Evolutionary conservation across 2,113 vertebrate species (phyloP), one percentile per base, ranked within the genome.

Genomic region (Shinisaurus crocodilurus): DNA sequence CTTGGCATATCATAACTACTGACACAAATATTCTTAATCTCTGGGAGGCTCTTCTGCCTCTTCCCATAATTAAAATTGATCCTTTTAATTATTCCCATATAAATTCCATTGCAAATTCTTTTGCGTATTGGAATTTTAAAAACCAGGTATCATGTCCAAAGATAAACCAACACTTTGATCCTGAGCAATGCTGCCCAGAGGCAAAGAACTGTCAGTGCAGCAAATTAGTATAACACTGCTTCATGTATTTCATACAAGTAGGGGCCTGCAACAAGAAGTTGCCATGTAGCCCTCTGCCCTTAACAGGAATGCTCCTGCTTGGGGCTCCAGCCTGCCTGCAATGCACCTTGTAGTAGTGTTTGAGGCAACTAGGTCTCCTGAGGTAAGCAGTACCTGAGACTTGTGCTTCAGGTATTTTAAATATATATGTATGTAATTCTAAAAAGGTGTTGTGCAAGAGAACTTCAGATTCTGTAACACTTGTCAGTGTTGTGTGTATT

Each of bases 101-200:
- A 91, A 82, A 90, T 87, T 80, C 90, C 83, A 87, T 0, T 87
- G 86, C 70, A 87, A 82, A 37, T 91, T 89, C 60, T 87, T 82
- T 67, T 74, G 87, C 45, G 69, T 89, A 85, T 4, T 67, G 43
- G 32, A 20, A 86, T 72, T 10, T 6, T 70, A n/a, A 85, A 45
- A 60, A 82, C 25, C 76, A 67, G 79, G 9, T 88, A 87, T 92
- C 67, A 16, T 18, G 32, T 74, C 60, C 77, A 54, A 50, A 54
- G 29, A 3, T 25, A 27, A 91, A 70, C 45, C 32, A n/a, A 18
- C 9, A 3, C 70, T 74, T 74, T 10, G 70, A 74, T 74, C 70
- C 34, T n/a, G 37, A 74, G 25, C n/a, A 15, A 2, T 74, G 27
- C 29, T 70, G 29, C 69, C 8, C 8, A 27, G 27, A 70, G n/a